Percentiles rank a stretch among this genome's conserved stretches.
Conservation (phyloP, 2,888 invertebrate species). For the Agrilus mali region DNA sequence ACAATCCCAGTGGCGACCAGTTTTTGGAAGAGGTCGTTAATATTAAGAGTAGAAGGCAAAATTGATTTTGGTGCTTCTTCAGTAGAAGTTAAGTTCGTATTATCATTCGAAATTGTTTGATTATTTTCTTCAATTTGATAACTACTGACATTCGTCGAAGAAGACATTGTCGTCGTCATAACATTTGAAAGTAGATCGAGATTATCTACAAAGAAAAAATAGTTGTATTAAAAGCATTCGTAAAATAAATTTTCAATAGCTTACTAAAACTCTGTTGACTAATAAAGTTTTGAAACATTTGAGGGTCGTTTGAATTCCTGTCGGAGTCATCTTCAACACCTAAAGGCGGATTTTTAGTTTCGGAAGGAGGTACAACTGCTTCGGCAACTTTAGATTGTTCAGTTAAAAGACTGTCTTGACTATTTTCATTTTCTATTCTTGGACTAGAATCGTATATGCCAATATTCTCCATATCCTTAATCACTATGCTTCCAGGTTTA, state of each 20-base stretch:
- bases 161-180: slow-evolving; percentile 47
- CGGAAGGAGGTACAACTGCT: slow-evolving; percentile 22
- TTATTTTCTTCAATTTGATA: slow-evolving; percentile 37
- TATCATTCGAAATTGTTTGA: slow-evolving; percentile 4
- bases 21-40: slow-evolving; percentile 74
- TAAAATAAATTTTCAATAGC: slow-evolving; percentile 11
- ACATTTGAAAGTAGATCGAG: slow-evolving; percentile 55
- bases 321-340: slow-evolving; percentile 24
- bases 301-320: slow-evolving; percentile 28
- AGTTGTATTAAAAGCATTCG: background rate
- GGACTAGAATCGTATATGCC: slow-evolving; percentile 23
- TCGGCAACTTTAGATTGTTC: slow-evolving; percentile 19
- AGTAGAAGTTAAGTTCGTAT: slow-evolving; percentile 20
- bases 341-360: slow-evolving; percentile 12
- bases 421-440: slow-evolving; percentile 21
- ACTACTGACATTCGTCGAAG: slow-evolving; percentile 39
- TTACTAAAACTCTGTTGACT: slow-evolving; percentile 28
- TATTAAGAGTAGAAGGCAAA: slow-evolving; percentile 40
- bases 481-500: slow-evolving; percentile 55
- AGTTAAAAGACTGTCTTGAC: slow-evolving; percentile 15
- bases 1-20: slow-evolving; percentile 77
- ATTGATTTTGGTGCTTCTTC: slow-evolving; percentile 24
- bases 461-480: slow-evolving; percentile 61
- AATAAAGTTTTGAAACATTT: slow-evolving; percentile 25
- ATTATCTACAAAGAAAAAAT: slow-evolving; percentile 29